Conservation (phyloP, 92 coral and sea anemone genomes). For the Montipora capitata region DNA sequence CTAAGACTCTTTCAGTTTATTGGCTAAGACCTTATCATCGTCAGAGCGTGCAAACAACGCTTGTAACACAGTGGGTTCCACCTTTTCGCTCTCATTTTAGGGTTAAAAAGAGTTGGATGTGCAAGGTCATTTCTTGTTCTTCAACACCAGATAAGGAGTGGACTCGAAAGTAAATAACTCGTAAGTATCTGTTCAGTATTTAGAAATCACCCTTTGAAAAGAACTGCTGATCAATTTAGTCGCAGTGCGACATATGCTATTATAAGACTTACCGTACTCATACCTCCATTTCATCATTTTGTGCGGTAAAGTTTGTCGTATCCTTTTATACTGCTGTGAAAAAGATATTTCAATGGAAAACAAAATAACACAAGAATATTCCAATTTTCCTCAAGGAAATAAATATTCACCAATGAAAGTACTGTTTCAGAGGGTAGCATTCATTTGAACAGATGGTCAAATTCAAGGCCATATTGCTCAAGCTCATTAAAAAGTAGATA, state of each 20-base stretch:
- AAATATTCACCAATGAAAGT: too few species aligned
- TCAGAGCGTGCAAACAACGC: slow-evolving; percentile 15
- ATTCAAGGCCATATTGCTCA: too few species aligned
- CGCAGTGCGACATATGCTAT: neutral
- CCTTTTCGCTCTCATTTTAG: slow-evolving; percentile 13
- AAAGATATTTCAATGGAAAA: too few species aligned
- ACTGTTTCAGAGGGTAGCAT: too few species aligned
- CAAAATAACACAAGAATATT: too few species aligned
- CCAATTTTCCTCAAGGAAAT: too few species aligned
- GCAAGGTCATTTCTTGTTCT: neutral
- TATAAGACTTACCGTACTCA: neutral
- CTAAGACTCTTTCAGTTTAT: slow-evolving; percentile 14
- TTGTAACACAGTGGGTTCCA: neutral
- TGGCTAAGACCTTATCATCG: slow-evolving; percentile 34
- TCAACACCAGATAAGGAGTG: too few species aligned
- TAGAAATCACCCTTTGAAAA: neutral
- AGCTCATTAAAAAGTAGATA: too few species aligned
- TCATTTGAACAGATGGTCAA: too few species aligned
- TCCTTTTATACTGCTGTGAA: too few species aligned
- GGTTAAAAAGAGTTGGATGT: neutral
- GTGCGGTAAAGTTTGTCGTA: too few species aligned
- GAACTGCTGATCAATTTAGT: neutral
- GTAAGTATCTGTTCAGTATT: neutral
- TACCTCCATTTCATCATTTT: too few species aligned
- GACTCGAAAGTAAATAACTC: neutral